phyloP scores from a whole-genome alignment of 92 coral and sea anemone genomes.

The Bergia puertoricense region DNA sequence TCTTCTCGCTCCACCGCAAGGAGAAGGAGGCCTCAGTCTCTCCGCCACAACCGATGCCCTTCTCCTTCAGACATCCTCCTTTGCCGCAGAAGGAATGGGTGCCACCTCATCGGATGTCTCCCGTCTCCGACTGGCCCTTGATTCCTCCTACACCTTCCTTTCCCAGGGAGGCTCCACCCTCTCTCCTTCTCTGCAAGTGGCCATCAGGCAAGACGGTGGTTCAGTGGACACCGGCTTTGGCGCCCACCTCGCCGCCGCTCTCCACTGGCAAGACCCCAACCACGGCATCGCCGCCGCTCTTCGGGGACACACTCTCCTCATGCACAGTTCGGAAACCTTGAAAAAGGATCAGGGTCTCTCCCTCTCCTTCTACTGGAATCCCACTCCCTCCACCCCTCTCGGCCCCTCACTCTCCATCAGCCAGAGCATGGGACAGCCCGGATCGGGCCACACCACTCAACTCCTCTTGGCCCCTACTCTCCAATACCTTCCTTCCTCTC shows the following conservation, averaged over 20 bases:
- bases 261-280: neutral
- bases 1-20: slow-evolving; percentile 2
- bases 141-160: slow-evolving; percentile 14
- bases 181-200: neutral
- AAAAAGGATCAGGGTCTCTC: neutral
- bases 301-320: neutral
- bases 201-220: neutral
- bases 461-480: slow-evolving; percentile 13
- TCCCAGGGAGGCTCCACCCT: neutral
- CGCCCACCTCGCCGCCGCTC: neutral
- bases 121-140: slow-evolving; percentile 14
- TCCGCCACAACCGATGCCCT: slow-evolving; percentile 17
- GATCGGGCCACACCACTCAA: slow-evolving; percentile 16
- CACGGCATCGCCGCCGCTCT: neutral
- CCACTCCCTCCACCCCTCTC: slow-evolving; percentile 14
- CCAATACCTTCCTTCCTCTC: slow-evolving; percentile 15
- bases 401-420: slow-evolving; percentile 13
- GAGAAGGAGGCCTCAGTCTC: slow-evolving; percentile 4
- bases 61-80: slow-evolving; percentile 10
- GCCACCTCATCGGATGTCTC: slow-evolving; percentile 13
- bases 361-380: slow-evolving; percentile 12
- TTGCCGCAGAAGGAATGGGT: slow-evolving; percentile 6
- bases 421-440: slow-evolving; percentile 14
- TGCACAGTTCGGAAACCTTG: neutral
- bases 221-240: neutral